A percentile compares a stretch with the other conserved stretches of the same genome.
Conservation (phyloP, 2,113 vertebrate genomes). For the Solenodon paradoxus region DNA sequence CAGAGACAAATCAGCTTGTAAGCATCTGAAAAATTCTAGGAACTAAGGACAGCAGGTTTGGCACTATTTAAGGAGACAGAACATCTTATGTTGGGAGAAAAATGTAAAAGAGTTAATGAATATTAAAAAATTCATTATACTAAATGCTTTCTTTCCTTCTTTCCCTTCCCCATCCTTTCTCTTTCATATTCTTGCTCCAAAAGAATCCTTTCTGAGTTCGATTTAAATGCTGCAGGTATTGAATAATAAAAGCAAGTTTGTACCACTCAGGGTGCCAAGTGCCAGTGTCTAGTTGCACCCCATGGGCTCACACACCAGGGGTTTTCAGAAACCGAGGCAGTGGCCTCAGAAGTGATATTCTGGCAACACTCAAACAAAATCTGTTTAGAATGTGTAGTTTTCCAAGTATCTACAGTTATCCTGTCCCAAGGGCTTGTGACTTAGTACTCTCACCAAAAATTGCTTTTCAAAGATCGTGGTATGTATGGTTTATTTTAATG, state of each 20-base stretch:
- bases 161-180: not conserved
- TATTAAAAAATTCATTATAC: not conserved
- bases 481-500: not conserved
- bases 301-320: too few species aligned
- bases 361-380: not conserved
- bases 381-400: not conserved
- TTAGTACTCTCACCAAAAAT: not conserved
- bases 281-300: not conserved
- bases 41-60: not conserved
- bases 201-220: not conserved
- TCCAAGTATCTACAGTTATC: not conserved
- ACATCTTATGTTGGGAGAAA: not conserved
- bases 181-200: not conserved
- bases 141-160: not conserved
- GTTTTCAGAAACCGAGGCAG: not conserved
- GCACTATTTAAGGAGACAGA: not conserved
- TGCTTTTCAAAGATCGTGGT: not conserved
- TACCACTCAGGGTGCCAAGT: not conserved
- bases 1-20: not conserved
- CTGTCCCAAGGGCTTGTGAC: not conserved
- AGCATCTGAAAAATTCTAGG: not conserved
- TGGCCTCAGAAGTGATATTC: not conserved
- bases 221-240: not conserved
- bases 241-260: not conserved
- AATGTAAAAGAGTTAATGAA: not conserved